Conservation (phyloP, 2,113 vertebrate species). For the Antennarius striatus region DNA sequence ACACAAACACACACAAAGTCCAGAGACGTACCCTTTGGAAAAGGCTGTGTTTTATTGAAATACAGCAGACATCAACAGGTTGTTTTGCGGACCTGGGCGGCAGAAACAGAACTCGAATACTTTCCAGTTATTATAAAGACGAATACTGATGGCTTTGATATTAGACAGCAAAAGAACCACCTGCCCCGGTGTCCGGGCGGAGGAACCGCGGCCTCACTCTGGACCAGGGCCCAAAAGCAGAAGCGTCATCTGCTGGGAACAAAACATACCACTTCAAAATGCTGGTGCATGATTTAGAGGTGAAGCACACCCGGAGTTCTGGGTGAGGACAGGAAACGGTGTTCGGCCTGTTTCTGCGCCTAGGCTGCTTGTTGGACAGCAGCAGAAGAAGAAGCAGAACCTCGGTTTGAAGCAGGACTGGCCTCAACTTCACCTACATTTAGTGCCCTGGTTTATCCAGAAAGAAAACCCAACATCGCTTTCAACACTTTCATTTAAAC, state of each 20-base stretch:
- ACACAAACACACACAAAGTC: conserved; percentile 25
- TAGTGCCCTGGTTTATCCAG: conserved; percentile 29
- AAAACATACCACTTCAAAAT: conserved; percentile 21
- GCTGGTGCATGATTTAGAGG: conserved; percentile 52
- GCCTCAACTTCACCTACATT: conserved; percentile 54
- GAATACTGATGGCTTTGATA: conserved; percentile 36
- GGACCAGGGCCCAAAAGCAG: no score
- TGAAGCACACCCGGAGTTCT: conserved; percentile 19
- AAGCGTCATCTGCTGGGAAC: neutral
- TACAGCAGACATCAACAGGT: conserved; percentile 92
- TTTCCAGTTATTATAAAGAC: conserved; percentile 34
- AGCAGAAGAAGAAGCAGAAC: conserved; percentile 72
- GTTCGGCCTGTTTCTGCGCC: conserved; percentile 46
- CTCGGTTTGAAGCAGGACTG: conserved; percentile 66
- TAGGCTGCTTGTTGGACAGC: conserved; percentile 60
- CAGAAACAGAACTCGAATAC: conserved; percentile 52
- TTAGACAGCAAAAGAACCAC: conserved; percentile 1
- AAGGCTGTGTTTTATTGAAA: conserved; percentile 91
- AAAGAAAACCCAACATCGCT: neutral
- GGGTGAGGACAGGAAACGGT: conserved; percentile 25
- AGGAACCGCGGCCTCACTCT: conserved; percentile 6
- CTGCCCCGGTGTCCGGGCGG: neutral
- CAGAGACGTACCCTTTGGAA: conserved; percentile 63
- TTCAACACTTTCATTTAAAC: neutral
- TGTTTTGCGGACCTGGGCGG: conserved; percentile 61